Conservation (phyloP, 1,140 invertebrate genomes). For the Pentalonia nigronervosa region DNA sequence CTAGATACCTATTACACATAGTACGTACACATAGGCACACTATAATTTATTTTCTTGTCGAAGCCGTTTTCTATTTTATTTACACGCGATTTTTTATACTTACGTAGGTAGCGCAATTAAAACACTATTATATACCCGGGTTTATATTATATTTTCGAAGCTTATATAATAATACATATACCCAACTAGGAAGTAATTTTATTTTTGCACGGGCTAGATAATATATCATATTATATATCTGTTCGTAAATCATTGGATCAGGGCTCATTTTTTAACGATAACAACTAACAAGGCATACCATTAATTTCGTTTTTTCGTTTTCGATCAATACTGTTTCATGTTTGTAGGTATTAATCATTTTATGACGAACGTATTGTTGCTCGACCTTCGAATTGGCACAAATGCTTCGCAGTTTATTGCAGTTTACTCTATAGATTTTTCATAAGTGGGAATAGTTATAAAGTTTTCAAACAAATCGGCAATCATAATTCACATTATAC, state of each 20-base stretch:
- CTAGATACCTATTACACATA: background rate
- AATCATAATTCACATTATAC: background rate
- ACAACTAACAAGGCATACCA: background rate
- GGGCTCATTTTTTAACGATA: background rate
- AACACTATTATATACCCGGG: background rate
- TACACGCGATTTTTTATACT: background rate
- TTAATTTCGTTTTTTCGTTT: constrained; percentile 6
- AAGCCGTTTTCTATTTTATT: background rate
- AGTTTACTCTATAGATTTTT: background rate
- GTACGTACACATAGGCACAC: background rate
- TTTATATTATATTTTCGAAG: background rate
- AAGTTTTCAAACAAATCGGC: background rate
- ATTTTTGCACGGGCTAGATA: background rate
- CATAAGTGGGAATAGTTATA: background rate
- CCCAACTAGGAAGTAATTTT: background rate
- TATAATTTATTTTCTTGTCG: background rate
- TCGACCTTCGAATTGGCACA: background rate
- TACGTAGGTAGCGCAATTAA: background rate
- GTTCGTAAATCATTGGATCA: constrained; percentile 4
- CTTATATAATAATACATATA: background rate
- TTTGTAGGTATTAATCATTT: constrained; percentile 5
- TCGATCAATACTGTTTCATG: background rate
- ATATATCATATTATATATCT: background rate
- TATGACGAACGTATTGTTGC: background rate
- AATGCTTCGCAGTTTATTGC: background rate